Percentiles rank a stretch among this genome's conserved stretches.
phyloP scores from a whole-genome alignment of 2,888 invertebrate species.

The Pammene fasciana region DNA sequence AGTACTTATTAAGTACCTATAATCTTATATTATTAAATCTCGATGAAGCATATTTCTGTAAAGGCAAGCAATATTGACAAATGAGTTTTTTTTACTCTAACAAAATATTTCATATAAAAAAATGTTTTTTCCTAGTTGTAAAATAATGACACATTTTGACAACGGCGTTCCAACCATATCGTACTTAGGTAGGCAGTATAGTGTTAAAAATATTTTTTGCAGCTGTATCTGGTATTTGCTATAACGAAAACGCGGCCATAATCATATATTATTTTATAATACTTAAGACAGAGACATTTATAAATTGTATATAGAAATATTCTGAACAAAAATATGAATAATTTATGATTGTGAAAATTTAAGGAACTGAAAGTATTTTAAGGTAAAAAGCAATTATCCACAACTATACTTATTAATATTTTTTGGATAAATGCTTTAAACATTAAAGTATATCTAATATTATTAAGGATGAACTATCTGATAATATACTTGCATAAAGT shows the following conservation, averaged over 20 bases:
- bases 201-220: slow-evolving; percentile 74
- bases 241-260: slow-evolving; percentile 72
- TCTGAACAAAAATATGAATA: neutral
- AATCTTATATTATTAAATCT: too few species aligned
- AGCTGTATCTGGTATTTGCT: slow-evolving; percentile 63
- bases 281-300: slow-evolving; percentile 36
- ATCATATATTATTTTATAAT: slow-evolving; percentile 43
- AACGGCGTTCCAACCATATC: slow-evolving; percentile 20
- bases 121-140: neutral
- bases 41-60: neutral
- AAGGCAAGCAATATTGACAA: neutral
- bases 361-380: neutral
- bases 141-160: slow-evolving; percentile 11
- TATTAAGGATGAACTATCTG: slow-evolving; percentile 2
- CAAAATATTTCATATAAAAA: too few species aligned
- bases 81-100: neutral
- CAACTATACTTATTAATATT: neutral
- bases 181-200: slow-evolving; percentile 44
- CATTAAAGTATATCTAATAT: neutral
- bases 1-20: too few species aligned
- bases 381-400: neutral
- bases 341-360: neutral
- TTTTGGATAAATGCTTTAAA: too few species aligned
- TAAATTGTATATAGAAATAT: slow-evolving; percentile 3
- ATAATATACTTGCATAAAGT: neutral